Percentiles rank a stretch among this genome's conserved stretches.
These are phyloP conservation scores for Spongilla lacustris DNA, from an alignment of 37 sponge, comb jelly and placozoan species.

Conservation along the genomic window DNA sequence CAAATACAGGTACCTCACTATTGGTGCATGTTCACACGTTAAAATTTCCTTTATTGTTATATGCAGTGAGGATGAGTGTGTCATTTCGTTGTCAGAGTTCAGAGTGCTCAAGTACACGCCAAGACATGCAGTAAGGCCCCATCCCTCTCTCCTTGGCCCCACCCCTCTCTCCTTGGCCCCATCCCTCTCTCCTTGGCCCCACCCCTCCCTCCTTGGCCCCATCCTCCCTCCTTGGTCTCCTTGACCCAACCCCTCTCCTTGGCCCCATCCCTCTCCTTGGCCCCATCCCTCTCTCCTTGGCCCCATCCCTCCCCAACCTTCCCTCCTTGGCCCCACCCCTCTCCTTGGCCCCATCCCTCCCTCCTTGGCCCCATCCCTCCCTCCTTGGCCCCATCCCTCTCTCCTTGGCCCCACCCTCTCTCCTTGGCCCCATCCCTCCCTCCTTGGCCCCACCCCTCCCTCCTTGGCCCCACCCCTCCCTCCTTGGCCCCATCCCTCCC, in stretches of 20 bases:
- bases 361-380: not conserved
- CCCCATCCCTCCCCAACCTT: not conserved
- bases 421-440: conserved; percentile 6
- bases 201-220: not conserved
- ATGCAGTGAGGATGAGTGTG: conserved; percentile 92
- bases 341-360: not conserved
- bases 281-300: not conserved
- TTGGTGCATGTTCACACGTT: conserved; percentile 19
- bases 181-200: too few species aligned
- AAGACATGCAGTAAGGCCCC: conserved; percentile 71
- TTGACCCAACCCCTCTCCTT: too few species aligned
- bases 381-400: not conserved
- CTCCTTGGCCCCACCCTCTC: conserved; percentile 11
- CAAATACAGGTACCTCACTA: conserved; percentile 67
- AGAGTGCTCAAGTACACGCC: conserved; percentile 78
- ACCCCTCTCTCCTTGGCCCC: too few species aligned
- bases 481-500: not conserved
- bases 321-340: not conserved
- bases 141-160: too few species aligned
- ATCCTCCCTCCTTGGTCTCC: not conserved
- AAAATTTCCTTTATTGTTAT: not conserved
- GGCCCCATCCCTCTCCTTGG: not conserved
- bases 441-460: not conserved
- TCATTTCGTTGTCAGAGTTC: conserved; percentile 95
- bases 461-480: not conserved